These are phyloP conservation scores for Tetraodon nigroviridis DNA, from an alignment of 2,113 vertebrate genomes.

Conservation along the genomic window DNA sequence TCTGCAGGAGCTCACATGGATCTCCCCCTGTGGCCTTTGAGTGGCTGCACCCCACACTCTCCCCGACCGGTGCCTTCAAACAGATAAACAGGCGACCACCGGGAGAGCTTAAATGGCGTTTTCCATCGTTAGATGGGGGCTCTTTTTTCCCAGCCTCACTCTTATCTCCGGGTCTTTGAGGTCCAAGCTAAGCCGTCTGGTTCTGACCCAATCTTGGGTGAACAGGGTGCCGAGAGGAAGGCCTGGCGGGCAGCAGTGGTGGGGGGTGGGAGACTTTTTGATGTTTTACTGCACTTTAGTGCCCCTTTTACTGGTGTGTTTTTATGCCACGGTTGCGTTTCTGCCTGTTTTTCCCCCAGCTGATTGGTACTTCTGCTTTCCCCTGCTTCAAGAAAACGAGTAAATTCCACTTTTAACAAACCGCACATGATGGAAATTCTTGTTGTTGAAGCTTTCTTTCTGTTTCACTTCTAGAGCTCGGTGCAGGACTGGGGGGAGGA, in stretches of 20 bases:
- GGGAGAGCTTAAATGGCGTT: background rate
- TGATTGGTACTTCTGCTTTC: background rate
- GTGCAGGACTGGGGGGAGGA: conserved; percentile 96
- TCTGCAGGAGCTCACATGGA: conserved; percentile 12
- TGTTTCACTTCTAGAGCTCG: conserved; percentile 77
- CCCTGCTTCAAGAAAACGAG: too few relatives aligned
- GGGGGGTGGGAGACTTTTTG: conserved; percentile 59
- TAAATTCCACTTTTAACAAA: too few relatives aligned
- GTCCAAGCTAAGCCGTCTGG: conserved; percentile 33
- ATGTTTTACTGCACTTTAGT: conserved; percentile 51
- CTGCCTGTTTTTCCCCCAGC: background rate
- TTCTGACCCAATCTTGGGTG: conserved; percentile 43
- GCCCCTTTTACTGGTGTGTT: conserved; percentile 26
- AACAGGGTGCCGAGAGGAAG: conserved; percentile 22
- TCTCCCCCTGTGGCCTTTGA: background rate
- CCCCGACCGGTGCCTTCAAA: conserved; percentile 6
- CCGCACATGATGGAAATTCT: background rate
- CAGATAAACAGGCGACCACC: conserved; percentile 12
- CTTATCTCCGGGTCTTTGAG: conserved; percentile 44
- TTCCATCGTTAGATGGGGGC: conserved; percentile 15
- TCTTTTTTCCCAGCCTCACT: conserved; percentile 27
- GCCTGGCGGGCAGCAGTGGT: conserved; percentile 40
- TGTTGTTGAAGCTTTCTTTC: background rate
- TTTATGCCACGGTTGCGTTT: conserved; percentile 8
- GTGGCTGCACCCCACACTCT: too few relatives aligned